Percentiles rank a stretch among this genome's conserved stretches.
Evolutionary conservation across 1,140 invertebrate species (phyloP).

Genomic region (Pseudomyrmex dendroicus): DNA sequence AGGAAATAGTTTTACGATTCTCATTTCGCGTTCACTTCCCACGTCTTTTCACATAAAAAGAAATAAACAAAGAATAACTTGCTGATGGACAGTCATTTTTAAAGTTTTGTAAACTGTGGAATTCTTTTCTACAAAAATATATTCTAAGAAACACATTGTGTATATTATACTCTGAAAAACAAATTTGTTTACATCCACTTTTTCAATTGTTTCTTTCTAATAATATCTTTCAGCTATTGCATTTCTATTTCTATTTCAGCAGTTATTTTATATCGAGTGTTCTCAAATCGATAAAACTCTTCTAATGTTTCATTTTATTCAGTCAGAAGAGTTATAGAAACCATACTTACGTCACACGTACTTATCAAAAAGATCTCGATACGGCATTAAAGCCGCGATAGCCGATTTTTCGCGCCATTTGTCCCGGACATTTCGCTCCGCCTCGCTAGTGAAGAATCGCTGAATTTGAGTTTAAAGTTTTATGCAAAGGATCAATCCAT

Average conservation of each 20-base stretch:
- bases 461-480: constrained; percentile 65
- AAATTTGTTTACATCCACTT: not conserved
- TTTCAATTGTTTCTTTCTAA: not conserved
- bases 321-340: not conserved
- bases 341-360: not conserved
- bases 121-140: too few relatives aligned
- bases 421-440: constrained; percentile 34
- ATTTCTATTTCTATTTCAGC: not conserved
- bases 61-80: not conserved
- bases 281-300: not conserved
- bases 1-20: not conserved
- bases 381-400: constrained; percentile 26
- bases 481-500: constrained; percentile 68
- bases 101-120: too few relatives aligned
- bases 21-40: not conserved
- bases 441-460: constrained; percentile 30
- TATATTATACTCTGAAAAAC: too few relatives aligned
- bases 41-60: not conserved
- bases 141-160: too few relatives aligned
- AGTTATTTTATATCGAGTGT: not conserved
- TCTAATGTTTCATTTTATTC: not conserved
- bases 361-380: constrained; percentile 22
- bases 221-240: not conserved
- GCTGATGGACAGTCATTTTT: too few relatives aligned
- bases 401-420: constrained; percentile 69